Base-by-base conservation (phyloP, 1,140 invertebrate species). In the Pachyrhynchus sulphureomaculatus region DNA sequence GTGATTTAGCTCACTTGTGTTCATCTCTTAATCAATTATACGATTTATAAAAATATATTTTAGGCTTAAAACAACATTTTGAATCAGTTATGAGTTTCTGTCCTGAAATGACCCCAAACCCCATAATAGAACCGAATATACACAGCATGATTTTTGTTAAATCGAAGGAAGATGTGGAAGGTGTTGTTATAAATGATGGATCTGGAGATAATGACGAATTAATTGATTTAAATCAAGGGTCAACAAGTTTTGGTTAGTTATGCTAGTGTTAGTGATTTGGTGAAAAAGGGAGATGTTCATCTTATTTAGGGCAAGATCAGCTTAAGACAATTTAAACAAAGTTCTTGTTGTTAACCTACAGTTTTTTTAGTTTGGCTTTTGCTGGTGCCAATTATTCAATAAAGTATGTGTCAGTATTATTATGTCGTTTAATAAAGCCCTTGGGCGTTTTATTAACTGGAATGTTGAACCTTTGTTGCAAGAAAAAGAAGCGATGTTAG, bases 241-340 rank as follows among this genome's bases (percentile, higher is more conserved):
- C 88, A n/a, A 2, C 90, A 92, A 72, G 85, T 92, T 68, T 86
- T 93, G 52, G 81, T 93, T 65, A 84, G 86, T 62, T 94, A 93
- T 68, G 86, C 83, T 68, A 82, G 84, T 37, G 74, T 93, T 53
- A 78, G 85, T 13, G 78, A 88, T 70, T 81, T 90, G 54, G 82
- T 93, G 0, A 87, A 88, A 76, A 83, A 79, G 75, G 86, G 86
- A n/a, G 62, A 66, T 54, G 67, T 68, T 13, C 61, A 68, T 52
- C 41, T 68, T 21, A 64, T 66, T 42, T 68, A 52, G 32, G 4
- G n/a, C n/a, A n/a, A n/a, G n/a, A n/a, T n/a, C n/a, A n/a, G n/a
- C n/a, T n/a, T n/a, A n/a, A n/a, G n/a, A n/a, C n/a, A n/a, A n/a
- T n/a, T n/a, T n/a, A n/a, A n/a, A n/a, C n/a, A n/a, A n/a, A n/a